Evolutionary conservation across 2,888 invertebrate genomes (phyloP).

Genomic region (Dicyrtomina minuta): DNA sequence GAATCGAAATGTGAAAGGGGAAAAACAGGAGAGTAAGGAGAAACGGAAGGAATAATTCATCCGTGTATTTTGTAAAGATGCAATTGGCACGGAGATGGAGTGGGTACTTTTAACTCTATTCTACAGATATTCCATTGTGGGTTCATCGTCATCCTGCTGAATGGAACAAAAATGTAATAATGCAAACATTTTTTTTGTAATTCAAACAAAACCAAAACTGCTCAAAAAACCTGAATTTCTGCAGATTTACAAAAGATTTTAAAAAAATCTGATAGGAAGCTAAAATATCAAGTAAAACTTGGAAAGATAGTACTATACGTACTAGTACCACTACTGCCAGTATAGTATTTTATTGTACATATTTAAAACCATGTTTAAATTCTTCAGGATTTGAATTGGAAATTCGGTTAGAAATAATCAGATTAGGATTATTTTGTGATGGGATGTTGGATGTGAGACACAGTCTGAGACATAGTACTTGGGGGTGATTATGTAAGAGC

Average conservation of each 20-base stretch:
- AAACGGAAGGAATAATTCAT: background rate
- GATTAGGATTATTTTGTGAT: too few relatives aligned
- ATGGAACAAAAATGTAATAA: background rate
- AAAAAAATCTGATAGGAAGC: too few relatives aligned
- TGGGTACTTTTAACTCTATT: background rate
- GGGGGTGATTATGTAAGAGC: slow-evolving; percentile 13
- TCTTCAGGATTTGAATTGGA: background rate
- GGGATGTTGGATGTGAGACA: background rate
- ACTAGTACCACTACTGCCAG: too few relatives aligned
- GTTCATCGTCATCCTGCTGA: background rate
- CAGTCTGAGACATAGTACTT: background rate
- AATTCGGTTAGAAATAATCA: background rate
- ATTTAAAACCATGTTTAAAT: background rate
- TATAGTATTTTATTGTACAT: too few relatives aligned
- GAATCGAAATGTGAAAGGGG: background rate
- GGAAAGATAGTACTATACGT: too few relatives aligned
- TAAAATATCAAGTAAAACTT: too few relatives aligned
- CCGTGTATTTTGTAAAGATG: background rate
- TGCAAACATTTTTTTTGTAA: background rate
- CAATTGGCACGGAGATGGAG: too few relatives aligned
- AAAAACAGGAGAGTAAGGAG: background rate
- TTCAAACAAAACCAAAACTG: too few relatives aligned
- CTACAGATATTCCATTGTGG: background rate
- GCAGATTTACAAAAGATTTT: too few relatives aligned
- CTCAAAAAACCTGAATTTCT: too few relatives aligned